These are phyloP conservation scores for Manduca sexta DNA, from an alignment of 1,140 invertebrate species.

Conservation along the genomic window DNA sequence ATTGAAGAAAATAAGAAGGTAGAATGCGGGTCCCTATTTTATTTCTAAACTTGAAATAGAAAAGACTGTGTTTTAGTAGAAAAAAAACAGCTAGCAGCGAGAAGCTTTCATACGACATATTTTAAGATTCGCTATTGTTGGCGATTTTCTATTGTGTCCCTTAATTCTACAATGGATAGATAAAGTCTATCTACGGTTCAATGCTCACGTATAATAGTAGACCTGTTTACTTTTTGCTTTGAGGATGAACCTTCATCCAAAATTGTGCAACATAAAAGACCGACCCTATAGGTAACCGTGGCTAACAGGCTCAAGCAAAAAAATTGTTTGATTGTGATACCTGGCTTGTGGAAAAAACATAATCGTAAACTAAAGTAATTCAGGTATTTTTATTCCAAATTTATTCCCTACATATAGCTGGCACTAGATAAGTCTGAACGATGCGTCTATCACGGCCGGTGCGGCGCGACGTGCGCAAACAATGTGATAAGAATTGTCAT, in stretches of 20 bases:
- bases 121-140: conserved; percentile 55
- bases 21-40: conserved; percentile 49
- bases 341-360: conserved; percentile 26
- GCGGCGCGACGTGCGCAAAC: conserved; percentile 49
- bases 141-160: conserved; percentile 50
- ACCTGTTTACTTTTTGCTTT: conserved; percentile 65
- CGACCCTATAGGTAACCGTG: conserved; percentile 59
- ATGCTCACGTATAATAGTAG: conserved; percentile 54
- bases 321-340: conserved; percentile 35
- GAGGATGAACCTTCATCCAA: conserved; percentile 47
- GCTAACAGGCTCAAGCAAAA: conserved; percentile 47
- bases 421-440: too few relatives aligned
- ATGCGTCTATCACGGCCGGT: neutral
- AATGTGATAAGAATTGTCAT: conserved; percentile 48
- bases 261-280: conserved; percentile 64
- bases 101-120: conserved; percentile 40
- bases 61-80: conserved; percentile 12
- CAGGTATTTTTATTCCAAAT: too few relatives aligned
- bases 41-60: conserved; percentile 21
- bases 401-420: neutral
- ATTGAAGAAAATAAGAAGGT: conserved; percentile 36
- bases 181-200: conserved; percentile 59
- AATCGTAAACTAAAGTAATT: neutral
- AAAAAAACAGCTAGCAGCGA: conserved; percentile 28
- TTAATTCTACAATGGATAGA: conserved; percentile 57